Conservation (phyloP, 2,797 vertebrate species). For the Gastrophryne carolinensis region DNA sequence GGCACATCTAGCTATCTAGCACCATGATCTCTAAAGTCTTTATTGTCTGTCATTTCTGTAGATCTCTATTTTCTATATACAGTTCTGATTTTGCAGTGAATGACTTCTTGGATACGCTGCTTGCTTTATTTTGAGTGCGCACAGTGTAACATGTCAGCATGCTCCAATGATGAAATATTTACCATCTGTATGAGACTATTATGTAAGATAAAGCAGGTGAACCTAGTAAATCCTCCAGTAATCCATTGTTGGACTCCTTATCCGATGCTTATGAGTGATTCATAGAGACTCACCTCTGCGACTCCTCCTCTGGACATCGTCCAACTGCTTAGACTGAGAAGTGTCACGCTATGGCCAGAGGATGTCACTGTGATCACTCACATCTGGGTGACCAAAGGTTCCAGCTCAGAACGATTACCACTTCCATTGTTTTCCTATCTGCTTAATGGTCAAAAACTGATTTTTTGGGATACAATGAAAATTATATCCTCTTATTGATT, state of each 20-base stretch:
- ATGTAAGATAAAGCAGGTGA: rapidly evolving
- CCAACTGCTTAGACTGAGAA: background rate
- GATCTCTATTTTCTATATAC: too few species aligned
- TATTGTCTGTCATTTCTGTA: too few species aligned
- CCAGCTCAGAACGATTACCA: background rate
- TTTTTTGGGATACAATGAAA: too few species aligned
- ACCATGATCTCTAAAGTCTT: too few species aligned
- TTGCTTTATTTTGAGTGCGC: background rate
- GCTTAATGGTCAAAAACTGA: too few species aligned
- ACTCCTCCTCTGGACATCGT: background rate
- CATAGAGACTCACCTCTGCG: background rate
- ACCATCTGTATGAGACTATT: background rate
- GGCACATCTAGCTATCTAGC: too few species aligned
- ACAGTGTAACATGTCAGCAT: background rate
- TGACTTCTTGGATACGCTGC: too few species aligned
- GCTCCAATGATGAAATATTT: background rate
- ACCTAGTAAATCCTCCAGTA: conserved; percentile 23
- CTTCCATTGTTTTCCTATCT: background rate
- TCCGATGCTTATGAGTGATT: conserved; percentile 10
- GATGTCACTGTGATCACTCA: background rate
- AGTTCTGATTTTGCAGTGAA: too few species aligned
- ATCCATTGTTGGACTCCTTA: background rate
- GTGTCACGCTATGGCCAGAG: background rate
- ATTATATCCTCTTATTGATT: too few species aligned
- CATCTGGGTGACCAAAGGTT: background rate